A percentile compares a stretch with the other conserved stretches of the same genome.
These are phyloP conservation scores for Teleopsis dalmanni DNA, from an alignment of 1,140 invertebrate genomes.

Conservation along the genomic window DNA sequence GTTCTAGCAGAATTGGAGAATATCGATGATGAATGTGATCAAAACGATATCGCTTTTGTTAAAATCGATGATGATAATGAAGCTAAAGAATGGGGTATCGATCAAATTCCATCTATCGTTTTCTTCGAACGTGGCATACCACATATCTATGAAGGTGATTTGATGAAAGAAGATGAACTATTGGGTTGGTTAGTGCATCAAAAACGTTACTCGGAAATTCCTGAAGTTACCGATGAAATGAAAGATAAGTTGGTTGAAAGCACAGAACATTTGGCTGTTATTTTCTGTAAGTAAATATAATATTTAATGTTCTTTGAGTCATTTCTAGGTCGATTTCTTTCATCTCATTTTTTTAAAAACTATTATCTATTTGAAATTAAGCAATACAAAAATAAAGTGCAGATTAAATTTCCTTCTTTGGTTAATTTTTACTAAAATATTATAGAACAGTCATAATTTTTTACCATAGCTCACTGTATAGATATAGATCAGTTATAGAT, in stretches of 20 bases:
- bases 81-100: constrained; percentile 84
- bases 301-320: background rate
- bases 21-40: constrained; percentile 89
- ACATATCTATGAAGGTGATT: constrained; percentile 82
- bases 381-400: background rate
- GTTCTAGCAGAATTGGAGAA: constrained; percentile 81
- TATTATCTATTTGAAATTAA: no score
- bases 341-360: background rate
- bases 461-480: no score
- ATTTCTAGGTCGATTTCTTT: background rate
- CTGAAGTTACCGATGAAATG: constrained; percentile 89
- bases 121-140: constrained; percentile 84
- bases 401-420: no score
- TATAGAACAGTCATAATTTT: no score
- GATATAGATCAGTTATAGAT: no score
- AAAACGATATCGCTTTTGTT: constrained; percentile 85
- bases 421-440: no score
- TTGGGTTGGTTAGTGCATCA: constrained; percentile 83
- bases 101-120: constrained; percentile 67
- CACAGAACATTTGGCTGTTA: constrained; percentile 70
- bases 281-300: constrained; percentile 75
- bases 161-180: constrained; percentile 85
- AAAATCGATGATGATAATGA: constrained; percentile 85
- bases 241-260: constrained; percentile 82
- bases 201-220: constrained; percentile 83